Evolutionary conservation across 2,888 invertebrate species (phyloP), one percentile per base, ranked within the genome.

Genomic region (Rosalia funebris): DNA sequence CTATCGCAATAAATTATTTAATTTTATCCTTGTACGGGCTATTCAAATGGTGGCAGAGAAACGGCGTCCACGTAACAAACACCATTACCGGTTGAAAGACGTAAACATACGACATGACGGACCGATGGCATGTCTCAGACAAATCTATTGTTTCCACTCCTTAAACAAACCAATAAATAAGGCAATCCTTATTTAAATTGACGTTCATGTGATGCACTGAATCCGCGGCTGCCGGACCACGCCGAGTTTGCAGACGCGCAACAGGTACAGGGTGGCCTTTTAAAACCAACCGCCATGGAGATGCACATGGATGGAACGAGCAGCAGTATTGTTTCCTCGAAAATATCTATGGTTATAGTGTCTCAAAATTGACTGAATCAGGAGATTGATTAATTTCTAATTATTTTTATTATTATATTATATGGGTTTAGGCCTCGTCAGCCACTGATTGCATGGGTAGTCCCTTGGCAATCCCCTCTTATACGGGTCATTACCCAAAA

Each of bases 91-190:
- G 50, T 19, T 54, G 50, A 39, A 57, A 45, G 59, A 65, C 61
- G 58, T 64, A 61, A 64, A 64, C 61, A 64, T 53, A 48, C 68
- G 72, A 73, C 74, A 74, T 77, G 78, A 77, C 73, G 77, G 73
- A 75, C 73, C 72, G 69, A 63, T 75, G 75, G 73, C 75, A 75
- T 76, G 75, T 76, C 75, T 68, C 71, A 69, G 76, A 79, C 79
- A 80, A 79, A 80, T 80, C 79, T 80, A 80, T 80, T 80, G 79
- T 79, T 80, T 76, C 75, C 69, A 77, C 72, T 72, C 68, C 71
- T 71, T 64, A 70, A 76, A 71, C 75, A 71, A 71, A 76, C 73
- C 76, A 61, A 79, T 79, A 79, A 79, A 80, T 79, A 78, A 79
- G 75, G 61, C 60, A 69, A 71, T 72, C 72, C 75, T 73, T 74